Evolutionary conservation across 2,888 invertebrate species (phyloP), one percentile per base, ranked within the genome.

Genomic region (Cephus spinipes): DNA sequence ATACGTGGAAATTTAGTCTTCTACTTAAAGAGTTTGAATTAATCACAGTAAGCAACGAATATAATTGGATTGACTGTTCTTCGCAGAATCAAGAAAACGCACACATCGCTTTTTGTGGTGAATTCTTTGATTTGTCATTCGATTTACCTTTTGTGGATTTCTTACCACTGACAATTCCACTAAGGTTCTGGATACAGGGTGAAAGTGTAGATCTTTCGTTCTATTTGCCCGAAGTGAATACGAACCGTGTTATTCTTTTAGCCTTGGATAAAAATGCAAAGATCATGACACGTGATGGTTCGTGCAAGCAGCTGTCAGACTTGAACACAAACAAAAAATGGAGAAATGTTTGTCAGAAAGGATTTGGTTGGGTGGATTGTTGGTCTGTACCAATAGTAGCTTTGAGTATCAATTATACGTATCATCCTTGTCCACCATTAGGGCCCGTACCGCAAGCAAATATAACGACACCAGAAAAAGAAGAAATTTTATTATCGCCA

Each of bases 51-150:
- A 96, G 98, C 88, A 99, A 99, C 92, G 98, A 99, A 90, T 97
- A 97, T 92, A 99, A 99, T 92, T 99, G 99, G 99, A 96, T 99
- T 84, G 99, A 99, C 92, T 99, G 99, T 87, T 97, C 98, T 77
- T 98, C 98, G 35, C 97, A 98, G 75, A 97, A 97, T 86, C 97
- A 97, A 91, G 98, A 98, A 92, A 98, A 98, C 91, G 95, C 97
- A 92, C 97, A 98, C 90, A 94, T 98, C 77, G 98, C 98, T 0
- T 96, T 98, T 86, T 98, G 98, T 90, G 98, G 98, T 1, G 98
- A 98, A 89, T 94, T 97, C 23, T 95, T 99, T 85, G 98, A 98
- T 88, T 93, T 98, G 85, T 97, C 98, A 4, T 98, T 99, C 89
- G 97, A 97, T 90, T 93, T 99, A 88, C 98, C 99, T 0, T 99